Percentiles rank a stretch among this genome's conserved stretches.
These are phyloP conservation scores for Orchestes rusci DNA, from an alignment of 2,888 invertebrate genomes.

Conservation along the genomic window DNA sequence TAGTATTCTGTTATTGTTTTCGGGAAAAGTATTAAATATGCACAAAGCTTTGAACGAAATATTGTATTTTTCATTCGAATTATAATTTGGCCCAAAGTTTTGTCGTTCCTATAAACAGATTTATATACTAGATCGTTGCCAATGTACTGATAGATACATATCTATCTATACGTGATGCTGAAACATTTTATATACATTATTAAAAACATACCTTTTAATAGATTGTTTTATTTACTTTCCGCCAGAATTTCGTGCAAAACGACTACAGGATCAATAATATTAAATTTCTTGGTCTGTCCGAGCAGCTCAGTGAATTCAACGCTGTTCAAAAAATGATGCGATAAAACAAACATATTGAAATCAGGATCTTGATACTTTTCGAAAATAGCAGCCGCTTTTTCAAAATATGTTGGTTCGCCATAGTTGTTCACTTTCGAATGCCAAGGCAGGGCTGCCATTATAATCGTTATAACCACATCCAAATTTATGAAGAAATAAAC, in stretches of 20 bases:
- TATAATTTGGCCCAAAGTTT: too few relatives aligned
- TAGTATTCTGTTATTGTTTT: too few relatives aligned
- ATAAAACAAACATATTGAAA: conserved; percentile 35
- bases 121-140: too few relatives aligned
- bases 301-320: conserved; percentile 31
- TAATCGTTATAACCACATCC: conserved; percentile 34
- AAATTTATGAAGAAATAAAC: conserved; percentile 34
- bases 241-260: conserved; percentile 24
- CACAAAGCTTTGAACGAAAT: too few relatives aligned
- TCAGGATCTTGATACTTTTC: conserved; percentile 30
- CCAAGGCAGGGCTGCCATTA: conserved; percentile 34
- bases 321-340: conserved; percentile 36
- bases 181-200: too few relatives aligned
- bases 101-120: too few relatives aligned
- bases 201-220: background rate
- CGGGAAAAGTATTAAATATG: too few relatives aligned
- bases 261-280: conserved; percentile 30
- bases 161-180: too few relatives aligned
- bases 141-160: too few relatives aligned
- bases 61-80: too few relatives aligned
- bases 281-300: conserved; percentile 31
- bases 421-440: conserved; percentile 32
- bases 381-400: conserved; percentile 34
- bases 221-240: background rate
- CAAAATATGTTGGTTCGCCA: conserved; percentile 34